Base-by-base conservation (phyloP, 2,888 invertebrate species). In the Oscheius sp. region DNA sequence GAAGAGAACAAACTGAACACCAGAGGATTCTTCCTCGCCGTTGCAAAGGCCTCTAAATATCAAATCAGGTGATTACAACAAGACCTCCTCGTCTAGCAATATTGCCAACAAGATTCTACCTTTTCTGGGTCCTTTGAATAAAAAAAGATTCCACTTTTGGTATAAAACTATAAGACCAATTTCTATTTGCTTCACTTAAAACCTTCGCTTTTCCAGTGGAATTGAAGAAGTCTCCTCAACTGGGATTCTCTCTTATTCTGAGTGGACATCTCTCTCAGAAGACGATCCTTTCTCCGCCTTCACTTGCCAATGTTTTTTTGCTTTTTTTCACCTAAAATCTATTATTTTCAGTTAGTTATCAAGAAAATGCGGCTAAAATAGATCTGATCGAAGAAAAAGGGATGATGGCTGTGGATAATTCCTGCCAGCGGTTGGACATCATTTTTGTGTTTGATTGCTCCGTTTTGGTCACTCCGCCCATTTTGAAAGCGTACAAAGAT, bases 401-500 rank as follows among this genome's bases (percentile, higher is more conserved):
- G 15, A 17, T 23, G 31, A 34, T 1, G 4, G 3, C 23, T 55
- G 55, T 37, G 20, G 25, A 55, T 20, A 55, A 55, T 20, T 34
- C 4, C 20, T 55, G 55, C 17, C 4, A 55, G 17, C 31, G 25
- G n/a, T 33, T 55, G 10, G 55, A 55, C 34, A 55, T 55, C 12
- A 31, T 55, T 1, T 55, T 55, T 20, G 37, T 55, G 20, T 55
- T 55, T 37, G 55, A 55, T 10, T 34, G 34, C 29, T 52, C 52
- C 27, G 29, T 29, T 3, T 52, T 29, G 2, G 52, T 52, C 6
- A 29, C 31, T 1, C 3, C 52, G 2, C n/a, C n/a, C 3, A n/a
- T 52, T 6, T 10, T 52, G 2, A 6, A 52, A 29, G 52, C 29
- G 15, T 55, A 37, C 34, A 55, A 55, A 20, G 31, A 55, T 17